Evolutionary conservation across 2,797 vertebrate species (phyloP), one percentile per base, ranked within the genome.

Genomic region (Parauchenoglanis punctatus): DNA sequence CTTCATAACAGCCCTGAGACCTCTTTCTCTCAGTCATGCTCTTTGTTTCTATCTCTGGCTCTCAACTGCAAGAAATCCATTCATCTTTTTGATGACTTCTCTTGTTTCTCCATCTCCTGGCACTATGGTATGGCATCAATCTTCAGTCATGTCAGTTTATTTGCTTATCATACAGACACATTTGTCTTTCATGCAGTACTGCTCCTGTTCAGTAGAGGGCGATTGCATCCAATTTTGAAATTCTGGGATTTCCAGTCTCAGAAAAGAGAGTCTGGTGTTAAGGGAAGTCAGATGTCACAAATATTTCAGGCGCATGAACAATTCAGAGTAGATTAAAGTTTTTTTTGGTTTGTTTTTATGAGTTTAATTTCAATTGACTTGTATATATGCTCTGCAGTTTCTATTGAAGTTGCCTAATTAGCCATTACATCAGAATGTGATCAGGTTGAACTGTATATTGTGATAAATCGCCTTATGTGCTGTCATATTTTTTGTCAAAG

Each of bases 1-100:
- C 95, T 95, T 2, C 83, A 88, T 52, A 56, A 86, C 75, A 7
- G 17, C 75, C 52, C 76, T 52, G 28, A 84, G 58, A 40, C 59
- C 75, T 56, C 31, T 3, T 68, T 23, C 76, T 31, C 18, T 85
- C n/a, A 3, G 20, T 23, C 81, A 77, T 54, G 68, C 31, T 44
- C 52, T 52, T 11, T 58, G 31, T 63, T 59, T 70, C 46, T 58
- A 13, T 70, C 58, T 59, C 49, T 65, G 35, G 56, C 65, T 86
- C 49, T 31, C 31, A 31, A 6, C 44, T 65, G 25, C 81, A 67
- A 20, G 40, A 65, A 67, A 68, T 54, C 23, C 58, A 80, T 35
- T 12, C n/a, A 15, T 73, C 54, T 61, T 7, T 35, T 20, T 49
- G 35, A 46, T 35, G 7, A 10, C 28, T 23, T 54, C 46, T 56